Percentiles rank a stretch among this genome's conserved stretches.
Evolutionary conservation across 1,140 invertebrate genomes (phyloP).

Genomic region (Drosophila obscura): DNA sequence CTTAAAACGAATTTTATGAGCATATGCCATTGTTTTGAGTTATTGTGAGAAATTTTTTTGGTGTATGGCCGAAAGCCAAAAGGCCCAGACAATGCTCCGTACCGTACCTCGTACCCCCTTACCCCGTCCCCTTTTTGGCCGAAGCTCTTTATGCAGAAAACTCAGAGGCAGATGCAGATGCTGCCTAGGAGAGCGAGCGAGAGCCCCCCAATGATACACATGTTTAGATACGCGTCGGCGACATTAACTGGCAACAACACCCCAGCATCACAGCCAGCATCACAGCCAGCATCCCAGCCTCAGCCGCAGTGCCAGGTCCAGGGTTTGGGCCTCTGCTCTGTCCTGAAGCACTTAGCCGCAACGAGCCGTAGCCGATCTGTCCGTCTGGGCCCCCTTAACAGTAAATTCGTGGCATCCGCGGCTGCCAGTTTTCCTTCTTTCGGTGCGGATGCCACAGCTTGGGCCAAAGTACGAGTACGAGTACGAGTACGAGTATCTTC

Average conservation of each 20-base stretch:
- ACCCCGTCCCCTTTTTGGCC: background rate
- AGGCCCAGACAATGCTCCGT: slow-evolving; percentile 36
- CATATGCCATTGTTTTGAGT: slow-evolving; percentile 83
- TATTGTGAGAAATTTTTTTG: slow-evolving; percentile 77
- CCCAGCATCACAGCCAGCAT: slow-evolving; percentile 5
- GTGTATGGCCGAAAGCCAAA: background rate
- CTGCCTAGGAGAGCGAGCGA: too few species aligned
- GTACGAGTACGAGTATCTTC: slow-evolving; percentile 46
- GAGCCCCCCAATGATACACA: slow-evolving; percentile 68
- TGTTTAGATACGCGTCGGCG: slow-evolving; percentile 76
- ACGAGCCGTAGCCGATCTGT: slow-evolving; percentile 50
- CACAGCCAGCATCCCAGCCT: too few species aligned
- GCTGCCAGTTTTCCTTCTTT: slow-evolving; percentile 42
- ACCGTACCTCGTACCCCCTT: background rate
- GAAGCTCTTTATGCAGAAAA: slow-evolving; percentile 53
- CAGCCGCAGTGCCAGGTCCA: too few species aligned
- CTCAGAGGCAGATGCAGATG: slow-evolving; percentile 4
- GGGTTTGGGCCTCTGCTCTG: slow-evolving; percentile 20
- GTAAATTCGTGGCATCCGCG: slow-evolving; percentile 74
- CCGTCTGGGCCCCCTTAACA: slow-evolving; percentile 57
- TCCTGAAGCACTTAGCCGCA: slow-evolving; percentile 47
- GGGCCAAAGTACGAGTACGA: background rate
- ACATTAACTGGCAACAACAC: slow-evolving; percentile 73
- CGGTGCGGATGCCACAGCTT: slow-evolving; percentile 5
- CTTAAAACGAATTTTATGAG: slow-evolving; percentile 84